phyloP scores from a whole-genome alignment of 2,113 vertebrate species.

The Conger conger region DNA sequence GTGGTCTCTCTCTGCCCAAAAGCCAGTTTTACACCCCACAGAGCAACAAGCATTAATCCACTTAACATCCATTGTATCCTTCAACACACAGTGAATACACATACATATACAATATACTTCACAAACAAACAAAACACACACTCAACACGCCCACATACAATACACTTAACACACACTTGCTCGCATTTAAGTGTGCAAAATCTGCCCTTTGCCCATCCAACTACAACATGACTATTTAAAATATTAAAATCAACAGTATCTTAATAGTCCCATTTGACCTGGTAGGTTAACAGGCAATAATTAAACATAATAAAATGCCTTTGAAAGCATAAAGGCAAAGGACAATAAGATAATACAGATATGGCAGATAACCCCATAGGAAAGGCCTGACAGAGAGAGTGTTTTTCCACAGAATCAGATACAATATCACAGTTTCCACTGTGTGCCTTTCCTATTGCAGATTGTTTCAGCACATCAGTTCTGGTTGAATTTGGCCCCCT shows the following conservation, averaged over 20 bases:
- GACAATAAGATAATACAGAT: neutral
- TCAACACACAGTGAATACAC: neutral
- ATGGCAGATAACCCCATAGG: constrained; percentile 9
- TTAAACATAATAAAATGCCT: neutral
- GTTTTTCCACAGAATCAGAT: constrained; percentile 29
- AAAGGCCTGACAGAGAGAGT: constrained; percentile 7
- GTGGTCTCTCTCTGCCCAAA: neutral
- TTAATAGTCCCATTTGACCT: no score
- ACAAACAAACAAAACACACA: neutral
- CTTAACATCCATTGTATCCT: neutral
- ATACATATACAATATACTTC: no score
- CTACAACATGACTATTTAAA: neutral
- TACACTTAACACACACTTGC: no score
- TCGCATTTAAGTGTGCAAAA: neutral
- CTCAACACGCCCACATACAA: no score
- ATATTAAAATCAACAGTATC: neutral
- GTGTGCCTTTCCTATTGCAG: constrained; percentile 6
- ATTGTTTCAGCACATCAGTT: constrained; percentile 14
- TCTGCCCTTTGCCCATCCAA: neutral
- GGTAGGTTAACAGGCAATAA: neutral
- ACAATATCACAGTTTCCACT: constrained; percentile 31
- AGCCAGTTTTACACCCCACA: no score
- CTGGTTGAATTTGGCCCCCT: neutral
- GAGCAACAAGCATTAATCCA: no score
- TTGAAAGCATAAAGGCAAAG: neutral